These are phyloP conservation scores for Ficedula albicollis DNA, from an alignment of 2,797 vertebrate genomes.

Conservation along the genomic window DNA sequence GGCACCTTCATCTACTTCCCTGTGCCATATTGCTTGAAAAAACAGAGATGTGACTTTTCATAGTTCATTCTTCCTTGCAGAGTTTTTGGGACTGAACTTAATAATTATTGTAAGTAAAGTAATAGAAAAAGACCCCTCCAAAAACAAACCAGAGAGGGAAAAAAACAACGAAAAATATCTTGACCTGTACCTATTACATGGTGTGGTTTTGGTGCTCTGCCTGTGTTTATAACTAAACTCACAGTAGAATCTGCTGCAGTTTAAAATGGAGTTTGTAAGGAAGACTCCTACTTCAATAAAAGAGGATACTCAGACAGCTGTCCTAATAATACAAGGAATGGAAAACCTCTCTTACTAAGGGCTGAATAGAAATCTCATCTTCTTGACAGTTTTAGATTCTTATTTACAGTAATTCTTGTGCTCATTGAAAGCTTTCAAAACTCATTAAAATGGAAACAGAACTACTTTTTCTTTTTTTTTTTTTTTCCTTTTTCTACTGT, in stretches of 20 bases:
- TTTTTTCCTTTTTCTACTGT: neutral
- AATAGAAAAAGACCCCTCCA: neutral
- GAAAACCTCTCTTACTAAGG: neutral
- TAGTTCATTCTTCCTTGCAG: neutral
- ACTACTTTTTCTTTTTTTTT: neutral
- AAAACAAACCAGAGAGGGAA: neutral
- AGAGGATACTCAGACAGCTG: neutral
- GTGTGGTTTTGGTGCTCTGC: neutral
- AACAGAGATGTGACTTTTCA: neutral
- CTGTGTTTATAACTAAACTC: neutral
- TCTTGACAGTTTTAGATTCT: neutral
- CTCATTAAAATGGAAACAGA: neutral
- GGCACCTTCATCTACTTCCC: neutral
- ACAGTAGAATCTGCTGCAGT: neutral
- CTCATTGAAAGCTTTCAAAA: neutral
- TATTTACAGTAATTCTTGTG: neutral
- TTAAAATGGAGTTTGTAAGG: neutral
- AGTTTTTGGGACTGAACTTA: neutral
- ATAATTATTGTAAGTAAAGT: neutral
- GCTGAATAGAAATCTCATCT: neutral
- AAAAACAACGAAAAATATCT: neutral
- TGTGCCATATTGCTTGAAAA: neutral
- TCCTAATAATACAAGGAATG: neutral
- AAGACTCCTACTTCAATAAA: neutral
- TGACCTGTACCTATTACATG: neutral